These are phyloP conservation scores for Rallus limicola DNA, from an alignment of 2,113 vertebrate genomes.

Conservation along the genomic window DNA sequence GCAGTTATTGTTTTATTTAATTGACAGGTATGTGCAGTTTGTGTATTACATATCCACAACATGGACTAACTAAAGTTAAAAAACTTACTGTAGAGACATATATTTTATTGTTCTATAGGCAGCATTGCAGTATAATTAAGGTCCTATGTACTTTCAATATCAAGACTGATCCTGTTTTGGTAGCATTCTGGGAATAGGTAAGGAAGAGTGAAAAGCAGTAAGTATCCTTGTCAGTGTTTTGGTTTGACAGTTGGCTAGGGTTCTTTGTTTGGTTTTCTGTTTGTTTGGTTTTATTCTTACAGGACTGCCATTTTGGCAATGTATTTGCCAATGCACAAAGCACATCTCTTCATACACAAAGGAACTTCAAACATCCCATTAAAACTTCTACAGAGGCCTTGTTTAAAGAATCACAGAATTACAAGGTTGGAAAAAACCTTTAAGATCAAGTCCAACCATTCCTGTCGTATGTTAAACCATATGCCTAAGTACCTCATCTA, in stretches of 20 bases:
- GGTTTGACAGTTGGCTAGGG: too few relatives aligned
- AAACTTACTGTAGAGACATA: neutral
- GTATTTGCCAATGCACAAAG: neutral
- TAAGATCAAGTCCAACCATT: too few relatives aligned
- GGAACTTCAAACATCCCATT: neutral
- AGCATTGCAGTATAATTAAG: neutral
- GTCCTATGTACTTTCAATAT: neutral
- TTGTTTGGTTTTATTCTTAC: too few relatives aligned
- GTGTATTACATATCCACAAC: neutral
- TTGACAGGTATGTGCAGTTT: neutral
- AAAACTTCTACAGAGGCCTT: neutral
- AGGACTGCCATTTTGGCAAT: neutral
- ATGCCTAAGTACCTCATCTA: too few relatives aligned
- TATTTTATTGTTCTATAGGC: neutral
- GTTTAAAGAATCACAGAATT: neutral
- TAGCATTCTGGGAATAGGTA: neutral
- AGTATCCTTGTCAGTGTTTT: neutral
- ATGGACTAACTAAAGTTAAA: accelerated
- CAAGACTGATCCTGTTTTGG: neutral
- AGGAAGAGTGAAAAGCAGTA: neutral
- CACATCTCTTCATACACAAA: neutral
- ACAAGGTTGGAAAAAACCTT: too few relatives aligned
- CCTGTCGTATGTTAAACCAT: too few relatives aligned
- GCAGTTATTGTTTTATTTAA: neutral
- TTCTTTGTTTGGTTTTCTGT: too few relatives aligned